A percentile compares a stretch with the other conserved stretches of the same genome.
Evolutionary conservation across 64 coral and sea anemone species (phyloP).

Genomic region (Montipora efflorescens): DNA sequence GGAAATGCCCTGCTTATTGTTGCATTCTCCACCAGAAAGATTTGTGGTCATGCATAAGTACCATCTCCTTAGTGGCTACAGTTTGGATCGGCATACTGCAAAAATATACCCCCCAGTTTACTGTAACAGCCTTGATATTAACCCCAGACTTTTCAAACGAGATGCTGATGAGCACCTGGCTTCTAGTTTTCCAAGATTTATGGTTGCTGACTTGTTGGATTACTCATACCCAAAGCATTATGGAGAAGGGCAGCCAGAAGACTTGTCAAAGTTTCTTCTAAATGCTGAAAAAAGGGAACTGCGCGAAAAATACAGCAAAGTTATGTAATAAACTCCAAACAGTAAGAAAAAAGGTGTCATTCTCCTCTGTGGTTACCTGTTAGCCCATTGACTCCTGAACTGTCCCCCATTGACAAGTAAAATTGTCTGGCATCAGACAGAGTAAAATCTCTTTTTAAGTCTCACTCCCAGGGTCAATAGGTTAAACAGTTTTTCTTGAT

Average conservation of each 20-base stretch:
- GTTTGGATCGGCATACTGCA: conserved; percentile 86
- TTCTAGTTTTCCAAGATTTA: conserved; percentile 46
- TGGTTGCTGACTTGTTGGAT: conserved; percentile 75
- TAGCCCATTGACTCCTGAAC: too few relatives aligned
- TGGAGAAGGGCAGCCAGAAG: conserved; percentile 83
- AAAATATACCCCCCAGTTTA: conserved; percentile 76
- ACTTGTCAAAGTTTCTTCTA: conserved; percentile 80
- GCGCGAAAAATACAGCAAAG: conserved; percentile 81
- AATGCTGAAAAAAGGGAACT: conserved; percentile 83
- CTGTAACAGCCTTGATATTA: conserved; percentile 28
- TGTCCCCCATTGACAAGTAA: too few relatives aligned
- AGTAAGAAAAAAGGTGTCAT: too few relatives aligned
- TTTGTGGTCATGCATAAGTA: conserved; percentile 78
- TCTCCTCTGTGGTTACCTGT: too few relatives aligned
- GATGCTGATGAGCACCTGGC: conserved; percentile 65
- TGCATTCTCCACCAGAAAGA: conserved; percentile 55
- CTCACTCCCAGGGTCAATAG: too few relatives aligned
- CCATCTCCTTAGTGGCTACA: conserved; percentile 70
- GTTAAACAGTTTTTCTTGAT: too few relatives aligned
- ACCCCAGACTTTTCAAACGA: conserved; percentile 69
- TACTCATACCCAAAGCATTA: conserved; percentile 83
- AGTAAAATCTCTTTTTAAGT: too few relatives aligned
- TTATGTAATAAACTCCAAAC: conserved; percentile 35
- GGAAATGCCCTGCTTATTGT: conserved; percentile 75
- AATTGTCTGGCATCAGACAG: too few relatives aligned